These are phyloP conservation scores for Oryzias melastigma DNA, from an alignment of 2,113 vertebrate genomes.

Conservation along the genomic window DNA sequence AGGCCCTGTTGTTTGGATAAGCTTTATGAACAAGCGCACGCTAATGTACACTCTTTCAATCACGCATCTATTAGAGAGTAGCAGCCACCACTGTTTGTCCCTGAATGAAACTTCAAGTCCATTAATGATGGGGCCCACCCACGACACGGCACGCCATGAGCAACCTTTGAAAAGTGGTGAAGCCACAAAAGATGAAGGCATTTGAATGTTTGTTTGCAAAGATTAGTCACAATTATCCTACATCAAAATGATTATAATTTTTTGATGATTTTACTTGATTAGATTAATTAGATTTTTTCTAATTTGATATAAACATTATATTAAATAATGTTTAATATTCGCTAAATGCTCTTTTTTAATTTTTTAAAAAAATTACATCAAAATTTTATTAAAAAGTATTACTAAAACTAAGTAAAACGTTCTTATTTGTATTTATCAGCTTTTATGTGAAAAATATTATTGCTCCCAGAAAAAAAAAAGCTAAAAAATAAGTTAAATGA, in stretches of 20 bases:
- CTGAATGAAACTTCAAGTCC: conserved; percentile 24
- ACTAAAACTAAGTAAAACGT: too few relatives aligned
- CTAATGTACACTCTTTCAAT: conserved; percentile 28
- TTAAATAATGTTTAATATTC: too few relatives aligned
- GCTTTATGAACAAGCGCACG: background rate
- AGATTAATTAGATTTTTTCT: too few relatives aligned
- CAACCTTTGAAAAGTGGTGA: background rate
- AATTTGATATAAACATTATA: too few relatives aligned
- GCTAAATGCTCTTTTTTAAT: too few relatives aligned
- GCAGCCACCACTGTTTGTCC: conserved; percentile 7
- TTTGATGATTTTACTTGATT: too few relatives aligned
- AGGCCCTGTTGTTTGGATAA: conserved; percentile 27
- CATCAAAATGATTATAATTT: background rate
- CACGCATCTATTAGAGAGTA: conserved; percentile 8
- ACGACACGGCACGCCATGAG: background rate
- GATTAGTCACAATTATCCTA: background rate
- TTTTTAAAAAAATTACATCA: too few relatives aligned
- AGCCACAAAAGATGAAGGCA: background rate
- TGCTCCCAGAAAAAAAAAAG: too few relatives aligned
- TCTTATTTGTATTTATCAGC: too few relatives aligned
- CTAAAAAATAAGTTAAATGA: too few relatives aligned
- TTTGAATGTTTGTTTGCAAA: conserved; percentile 8
- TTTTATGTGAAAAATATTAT: too few relatives aligned
- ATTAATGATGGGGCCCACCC: conserved; percentile 18
- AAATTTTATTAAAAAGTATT: too few relatives aligned